phyloP scores from a whole-genome alignment of 2,113 vertebrate species.

The Chlamydotis undulata region DNA sequence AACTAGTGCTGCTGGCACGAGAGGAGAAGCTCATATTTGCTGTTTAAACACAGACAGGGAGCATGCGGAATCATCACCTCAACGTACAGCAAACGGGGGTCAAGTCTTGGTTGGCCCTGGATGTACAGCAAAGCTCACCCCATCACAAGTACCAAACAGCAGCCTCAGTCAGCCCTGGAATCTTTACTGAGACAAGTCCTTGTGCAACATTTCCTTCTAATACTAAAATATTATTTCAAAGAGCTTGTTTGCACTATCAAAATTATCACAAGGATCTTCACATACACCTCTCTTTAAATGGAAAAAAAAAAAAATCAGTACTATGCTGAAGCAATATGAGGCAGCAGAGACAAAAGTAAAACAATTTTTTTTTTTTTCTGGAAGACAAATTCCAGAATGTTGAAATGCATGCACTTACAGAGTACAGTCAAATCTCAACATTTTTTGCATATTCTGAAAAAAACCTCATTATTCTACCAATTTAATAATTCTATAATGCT shows the following conservation, averaged over 20 bases:
- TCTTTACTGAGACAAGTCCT: background rate
- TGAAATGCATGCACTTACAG: background rate
- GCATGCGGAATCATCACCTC: background rate
- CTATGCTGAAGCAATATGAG: background rate
- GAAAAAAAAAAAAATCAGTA: background rate
- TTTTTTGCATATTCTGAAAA: background rate
- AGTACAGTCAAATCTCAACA: background rate
- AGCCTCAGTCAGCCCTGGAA: background rate
- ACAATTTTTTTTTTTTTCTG: background rate
- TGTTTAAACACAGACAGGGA: conserved; percentile 8
- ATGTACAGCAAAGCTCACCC: background rate
- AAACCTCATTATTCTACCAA: background rate
- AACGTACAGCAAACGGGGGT: rapidly evolving
- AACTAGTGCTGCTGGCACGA: background rate
- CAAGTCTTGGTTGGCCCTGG: background rate
- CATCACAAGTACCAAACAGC: background rate
- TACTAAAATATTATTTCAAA: background rate
- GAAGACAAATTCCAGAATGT: background rate
- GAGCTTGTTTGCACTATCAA: background rate
- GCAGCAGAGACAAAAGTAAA: background rate
- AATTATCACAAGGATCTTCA: background rate
- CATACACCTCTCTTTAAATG: background rate
- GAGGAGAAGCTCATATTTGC: background rate
- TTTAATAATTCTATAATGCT: background rate
- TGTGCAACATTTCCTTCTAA: background rate